phyloP scores from a whole-genome alignment of 2,797 vertebrate species.

The Danio choprae region DNA sequence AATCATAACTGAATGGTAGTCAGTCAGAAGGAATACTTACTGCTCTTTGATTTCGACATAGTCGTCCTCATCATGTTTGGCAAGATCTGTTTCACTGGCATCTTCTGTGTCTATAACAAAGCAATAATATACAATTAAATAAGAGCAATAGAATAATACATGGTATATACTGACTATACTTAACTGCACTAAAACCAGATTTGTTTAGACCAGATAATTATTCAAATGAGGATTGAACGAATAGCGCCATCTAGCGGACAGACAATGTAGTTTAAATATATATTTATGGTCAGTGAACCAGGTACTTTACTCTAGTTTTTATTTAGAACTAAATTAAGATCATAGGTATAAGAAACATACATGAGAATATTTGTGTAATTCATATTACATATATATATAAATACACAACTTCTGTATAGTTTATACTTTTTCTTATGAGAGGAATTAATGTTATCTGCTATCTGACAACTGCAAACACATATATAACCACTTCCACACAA shows the following conservation, averaged over 20 bases:
- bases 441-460: background rate
- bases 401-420: too few species aligned
- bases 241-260: slow-evolving; percentile 22
- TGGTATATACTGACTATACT: background rate
- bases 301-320: background rate
- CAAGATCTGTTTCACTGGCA: slow-evolving; percentile 97
- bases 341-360: background rate
- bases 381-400: background rate
- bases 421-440: background rate
- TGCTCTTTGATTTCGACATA: slow-evolving; percentile 99
- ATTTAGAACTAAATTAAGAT: background rate
- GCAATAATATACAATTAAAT: background rate
- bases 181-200: background rate
- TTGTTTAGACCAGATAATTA: background rate
- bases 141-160: background rate
- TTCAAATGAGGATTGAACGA: background rate
- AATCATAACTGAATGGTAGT: background rate
- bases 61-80: slow-evolving; percentile 96
- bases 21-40: slow-evolving; percentile 79
- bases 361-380: too few species aligned
- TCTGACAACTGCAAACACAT: background rate
- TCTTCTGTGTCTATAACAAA: slow-evolving; percentile 91
- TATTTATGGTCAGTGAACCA: background rate
- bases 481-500: background rate
- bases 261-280: background rate